A percentile compares a stretch with the other conserved stretches of the same genome.
Evolutionary conservation across 2,113 vertebrate species (phyloP).

Genomic region (Pollachius pollachius): DNA sequence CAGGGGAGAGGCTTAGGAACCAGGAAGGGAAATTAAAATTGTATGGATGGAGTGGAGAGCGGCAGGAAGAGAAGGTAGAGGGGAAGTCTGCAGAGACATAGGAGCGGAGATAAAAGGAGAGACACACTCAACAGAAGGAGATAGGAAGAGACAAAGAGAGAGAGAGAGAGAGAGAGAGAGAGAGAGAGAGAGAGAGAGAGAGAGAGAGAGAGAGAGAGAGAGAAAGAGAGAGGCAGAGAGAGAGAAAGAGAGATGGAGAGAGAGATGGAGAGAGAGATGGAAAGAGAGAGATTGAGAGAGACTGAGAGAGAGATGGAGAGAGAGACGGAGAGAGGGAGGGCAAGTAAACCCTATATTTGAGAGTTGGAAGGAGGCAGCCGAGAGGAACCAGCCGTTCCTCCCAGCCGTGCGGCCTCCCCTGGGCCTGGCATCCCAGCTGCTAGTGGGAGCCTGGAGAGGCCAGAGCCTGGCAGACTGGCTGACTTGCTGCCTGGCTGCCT

Average conservation of each 20-base stretch:
- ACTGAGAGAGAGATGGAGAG: not conserved
- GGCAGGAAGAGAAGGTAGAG: no score
- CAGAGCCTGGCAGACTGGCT: slow-evolving; percentile 30
- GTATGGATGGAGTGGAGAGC: no score
- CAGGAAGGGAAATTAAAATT: no score
- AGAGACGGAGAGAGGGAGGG: not conserved
- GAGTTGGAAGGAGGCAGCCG: not conserved
- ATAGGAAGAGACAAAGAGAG: no score
- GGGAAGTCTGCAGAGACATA: no score
- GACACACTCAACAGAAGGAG: no score
- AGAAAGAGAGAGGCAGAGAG: no score
- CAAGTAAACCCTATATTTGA: not conserved
- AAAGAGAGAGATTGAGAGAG: not conserved
- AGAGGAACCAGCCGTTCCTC: slow-evolving; percentile 36
- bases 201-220: no score
- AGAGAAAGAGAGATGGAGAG: not conserved
- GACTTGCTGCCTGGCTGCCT: slow-evolving; percentile 31
- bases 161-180: no score
- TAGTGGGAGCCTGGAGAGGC: slow-evolving; percentile 24
- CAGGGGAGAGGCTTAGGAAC: no score
- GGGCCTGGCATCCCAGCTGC: slow-evolving; percentile 37
- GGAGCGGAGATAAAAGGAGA: no score
- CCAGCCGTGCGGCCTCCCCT: slow-evolving; percentile 7
- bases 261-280: not conserved
- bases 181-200: no score